Base-by-base conservation (phyloP, 2,797 vertebrate species). In the Loriculus beryllinus region DNA sequence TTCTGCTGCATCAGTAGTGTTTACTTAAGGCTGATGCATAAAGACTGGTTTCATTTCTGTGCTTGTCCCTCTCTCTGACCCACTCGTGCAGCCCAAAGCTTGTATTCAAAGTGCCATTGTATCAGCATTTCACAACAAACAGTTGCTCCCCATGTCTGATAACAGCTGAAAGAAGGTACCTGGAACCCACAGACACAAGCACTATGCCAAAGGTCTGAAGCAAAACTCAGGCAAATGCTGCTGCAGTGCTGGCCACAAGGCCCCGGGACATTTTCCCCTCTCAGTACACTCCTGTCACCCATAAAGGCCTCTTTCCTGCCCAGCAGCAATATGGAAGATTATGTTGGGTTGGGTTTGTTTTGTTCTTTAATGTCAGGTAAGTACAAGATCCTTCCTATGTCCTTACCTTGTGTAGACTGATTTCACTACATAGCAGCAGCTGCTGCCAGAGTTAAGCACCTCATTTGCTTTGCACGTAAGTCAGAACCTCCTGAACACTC, bases 51-150 rank as follows among this genome's bases (percentile, higher is more conserved):
- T 33, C 14, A 43, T 22, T 60, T 35, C 22, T 1, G 15, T 12
- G 11, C 48, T 14, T 5, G 19, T 35, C 39, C 39, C 31, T 10
- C 31, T 25, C 31, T 6, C 3, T 4, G 23, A 12, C 47, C 11
- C 1, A 1, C 47, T 25, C 1, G 0, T 13, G 0, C 35, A 33
- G 29, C 47, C 39, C 43, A 16, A 12, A n/a, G 54, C 71, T 2
- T 0, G 14, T 6, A 1, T 8, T 49, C 21, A 4, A 25, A 35
- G 42, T 3, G 42, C 78, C 43, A 6, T 51, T 4, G 0, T 13
- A 13, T 31, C 64, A 13, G 1, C 14, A 0, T 23, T n/a, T 29
- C 51, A 5, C 65, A 28, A 6, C 0, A 3, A 59, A 10, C 45
- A 42, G 83, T 45, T 23, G 72, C 75, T 28, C 47, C 31, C 17